A percentile compares a stretch with the other conserved stretches of the same genome.
Evolutionary conservation across 1,140 invertebrate species (phyloP).

Genomic region (Panagrolaimus sp.): DNA sequence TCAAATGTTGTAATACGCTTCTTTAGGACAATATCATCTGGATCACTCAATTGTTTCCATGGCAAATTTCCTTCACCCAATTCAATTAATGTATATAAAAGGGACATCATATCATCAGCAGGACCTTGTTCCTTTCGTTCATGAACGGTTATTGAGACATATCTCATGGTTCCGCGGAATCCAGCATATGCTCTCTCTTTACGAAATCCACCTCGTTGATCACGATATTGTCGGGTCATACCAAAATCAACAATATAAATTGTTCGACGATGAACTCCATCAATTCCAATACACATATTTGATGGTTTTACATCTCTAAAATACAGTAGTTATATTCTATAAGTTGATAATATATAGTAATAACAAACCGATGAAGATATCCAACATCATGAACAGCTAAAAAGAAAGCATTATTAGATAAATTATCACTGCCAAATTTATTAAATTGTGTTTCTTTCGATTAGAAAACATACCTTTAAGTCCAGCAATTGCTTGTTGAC

Average conservation of each 20-base stretch:
- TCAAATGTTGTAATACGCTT: conserved; percentile 26
- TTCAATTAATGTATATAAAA: conserved; percentile 50
- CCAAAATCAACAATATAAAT: conserved; percentile 33
- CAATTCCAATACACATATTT: conserved; percentile 31
- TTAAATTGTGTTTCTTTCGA: too few relatives aligned
- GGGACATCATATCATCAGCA: conserved; percentile 43
- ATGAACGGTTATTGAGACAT: conserved; percentile 47
- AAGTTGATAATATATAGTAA: neutral
- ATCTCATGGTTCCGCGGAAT: conserved; percentile 31
- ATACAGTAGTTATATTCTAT: conserved; percentile 12
- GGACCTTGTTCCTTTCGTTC: conserved; percentile 52
- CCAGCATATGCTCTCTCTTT: conserved; percentile 37
- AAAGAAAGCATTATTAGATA: too few relatives aligned
- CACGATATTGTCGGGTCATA: conserved; percentile 29
- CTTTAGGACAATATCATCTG: conserved; percentile 23
- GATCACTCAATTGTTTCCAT: conserved; percentile 33
- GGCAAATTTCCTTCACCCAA: conserved; percentile 39
- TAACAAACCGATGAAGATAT: conserved; percentile 29
- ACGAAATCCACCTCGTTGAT: conserved; percentile 23
- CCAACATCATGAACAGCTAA: conserved; percentile 31
- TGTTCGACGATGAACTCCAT: conserved; percentile 16
- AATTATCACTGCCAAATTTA: too few relatives aligned
- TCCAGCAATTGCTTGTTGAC: conserved; percentile 31
- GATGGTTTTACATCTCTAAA: conserved; percentile 23
- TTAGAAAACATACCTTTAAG: too few relatives aligned